Percentiles rank a stretch among this genome's conserved stretches.
Conservation (phyloP, 2,113 vertebrate species). For the Anhinga rufa region DNA sequence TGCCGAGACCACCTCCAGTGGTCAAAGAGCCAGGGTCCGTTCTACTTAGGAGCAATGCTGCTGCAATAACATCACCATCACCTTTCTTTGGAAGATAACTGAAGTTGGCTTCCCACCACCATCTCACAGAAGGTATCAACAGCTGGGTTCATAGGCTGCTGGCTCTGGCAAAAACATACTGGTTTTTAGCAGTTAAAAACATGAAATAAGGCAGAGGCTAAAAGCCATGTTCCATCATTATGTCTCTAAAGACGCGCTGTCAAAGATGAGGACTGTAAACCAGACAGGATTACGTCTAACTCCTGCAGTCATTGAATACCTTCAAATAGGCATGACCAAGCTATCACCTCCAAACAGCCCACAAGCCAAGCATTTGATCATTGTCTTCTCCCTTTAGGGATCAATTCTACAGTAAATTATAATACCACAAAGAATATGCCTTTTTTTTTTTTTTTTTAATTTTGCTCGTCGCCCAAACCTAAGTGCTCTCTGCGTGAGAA, state of each 20-base stretch:
- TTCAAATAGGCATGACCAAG: background rate
- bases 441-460: background rate
- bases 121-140: background rate
- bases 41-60: background rate
- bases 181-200: background rate
- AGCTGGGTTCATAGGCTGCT: background rate
- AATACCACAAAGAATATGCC: background rate
- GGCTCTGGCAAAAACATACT: background rate
- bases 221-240: background rate
- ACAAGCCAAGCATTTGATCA: background rate
- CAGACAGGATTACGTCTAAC: background rate
- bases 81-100: fast-evolving
- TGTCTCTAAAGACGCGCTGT: background rate
- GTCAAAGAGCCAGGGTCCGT: background rate
- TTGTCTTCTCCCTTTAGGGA: fast-evolving
- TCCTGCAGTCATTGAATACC: background rate
- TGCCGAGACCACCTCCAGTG: background rate
- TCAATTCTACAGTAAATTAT: background rate
- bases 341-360: background rate
- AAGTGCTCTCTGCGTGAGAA: fast-evolving
- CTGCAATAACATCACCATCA: background rate
- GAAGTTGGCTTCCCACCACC: background rate
- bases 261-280: background rate
- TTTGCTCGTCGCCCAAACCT: background rate
- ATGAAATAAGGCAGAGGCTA: background rate